Evolutionary conservation across 2,888 invertebrate genomes (phyloP).

Genomic region (Chaetogeoica ovagalla): DNA sequence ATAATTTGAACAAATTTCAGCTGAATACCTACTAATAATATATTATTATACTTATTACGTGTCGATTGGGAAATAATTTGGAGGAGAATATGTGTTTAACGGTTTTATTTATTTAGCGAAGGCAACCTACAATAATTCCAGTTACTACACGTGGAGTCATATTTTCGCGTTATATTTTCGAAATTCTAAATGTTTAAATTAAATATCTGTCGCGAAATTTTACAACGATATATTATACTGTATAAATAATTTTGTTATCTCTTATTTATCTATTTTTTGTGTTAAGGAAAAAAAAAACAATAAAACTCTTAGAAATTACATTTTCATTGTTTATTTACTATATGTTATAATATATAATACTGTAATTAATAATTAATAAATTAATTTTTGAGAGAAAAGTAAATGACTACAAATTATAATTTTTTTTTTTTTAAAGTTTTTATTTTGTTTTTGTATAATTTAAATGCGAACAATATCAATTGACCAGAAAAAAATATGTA

Average conservation of each 20-base stretch:
- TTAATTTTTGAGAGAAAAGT: background rate
- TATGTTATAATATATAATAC: background rate
- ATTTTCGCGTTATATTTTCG: background rate
- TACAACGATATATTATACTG: background rate
- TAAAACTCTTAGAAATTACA: background rate
- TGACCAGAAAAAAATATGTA: background rate
- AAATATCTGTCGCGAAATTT: background rate
- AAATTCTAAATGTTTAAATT: background rate
- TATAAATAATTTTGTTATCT: background rate
- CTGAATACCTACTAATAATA: background rate
- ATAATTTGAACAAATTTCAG: background rate
- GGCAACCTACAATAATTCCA: constrained; percentile 37
- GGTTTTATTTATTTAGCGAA: constrained; percentile 45
- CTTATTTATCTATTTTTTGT: background rate
- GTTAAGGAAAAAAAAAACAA: background rate
- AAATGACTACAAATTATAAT: background rate
- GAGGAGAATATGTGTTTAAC: constrained; percentile 36
- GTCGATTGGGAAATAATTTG: background rate
- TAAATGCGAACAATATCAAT: background rate
- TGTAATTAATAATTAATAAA: background rate
- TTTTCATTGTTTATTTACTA: background rate
- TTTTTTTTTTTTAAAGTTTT: background rate
- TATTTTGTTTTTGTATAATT: constrained; percentile 34
- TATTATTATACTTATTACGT: background rate
- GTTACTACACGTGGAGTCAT: constrained; percentile 39